Conservation (phyloP, 2,888 invertebrate genomes). For the Pristionchus arcanus region DNA sequence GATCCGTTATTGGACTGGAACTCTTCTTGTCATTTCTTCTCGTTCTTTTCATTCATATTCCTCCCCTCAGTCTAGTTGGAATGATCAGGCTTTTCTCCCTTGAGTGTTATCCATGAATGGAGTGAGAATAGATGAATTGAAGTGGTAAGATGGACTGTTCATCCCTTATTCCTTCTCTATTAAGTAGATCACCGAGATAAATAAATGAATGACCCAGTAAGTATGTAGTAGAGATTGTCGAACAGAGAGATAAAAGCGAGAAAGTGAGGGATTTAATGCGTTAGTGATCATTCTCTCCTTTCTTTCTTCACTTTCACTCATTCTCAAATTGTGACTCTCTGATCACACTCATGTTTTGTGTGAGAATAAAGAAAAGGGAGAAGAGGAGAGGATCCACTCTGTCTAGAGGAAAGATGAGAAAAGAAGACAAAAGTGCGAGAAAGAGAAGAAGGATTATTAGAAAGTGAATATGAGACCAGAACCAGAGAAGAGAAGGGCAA, state of each 20-base stretch:
- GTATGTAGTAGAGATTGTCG: slow-evolving; percentile 31
- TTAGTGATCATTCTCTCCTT: not conserved
- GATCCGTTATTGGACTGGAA: not conserved
- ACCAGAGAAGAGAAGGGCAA: not conserved
- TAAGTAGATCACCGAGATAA: not conserved
- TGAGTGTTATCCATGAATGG: slow-evolving; percentile 43
- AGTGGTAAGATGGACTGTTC: not conserved
- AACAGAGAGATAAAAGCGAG: slow-evolving; percentile 8
- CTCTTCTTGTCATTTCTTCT: not conserved
- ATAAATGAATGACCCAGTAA: slow-evolving; percentile 33
- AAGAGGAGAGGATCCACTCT: slow-evolving; percentile 30
- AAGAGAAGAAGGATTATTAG: slow-evolving; percentile 26
- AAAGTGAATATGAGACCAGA: slow-evolving; percentile 11
- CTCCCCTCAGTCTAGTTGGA: slow-evolving; percentile 22
- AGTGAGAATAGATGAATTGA: slow-evolving; percentile 15
- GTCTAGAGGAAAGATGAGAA: slow-evolving; percentile 39
- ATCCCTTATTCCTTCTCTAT: not conserved
- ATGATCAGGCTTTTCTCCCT: slow-evolving; percentile 11
- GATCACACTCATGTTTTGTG: slow-evolving; percentile 44
- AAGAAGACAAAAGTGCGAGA: slow-evolving; percentile 28
- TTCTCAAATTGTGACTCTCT: slow-evolving; percentile 51
- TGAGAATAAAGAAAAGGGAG: slow-evolving; percentile 27
- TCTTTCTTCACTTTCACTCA: slow-evolving; percentile 44
- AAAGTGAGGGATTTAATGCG: not conserved
- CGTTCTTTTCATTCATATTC: not conserved